phyloP scores from a whole-genome alignment of 92 coral and sea anemone genomes.

The Porites cylindrica region DNA sequence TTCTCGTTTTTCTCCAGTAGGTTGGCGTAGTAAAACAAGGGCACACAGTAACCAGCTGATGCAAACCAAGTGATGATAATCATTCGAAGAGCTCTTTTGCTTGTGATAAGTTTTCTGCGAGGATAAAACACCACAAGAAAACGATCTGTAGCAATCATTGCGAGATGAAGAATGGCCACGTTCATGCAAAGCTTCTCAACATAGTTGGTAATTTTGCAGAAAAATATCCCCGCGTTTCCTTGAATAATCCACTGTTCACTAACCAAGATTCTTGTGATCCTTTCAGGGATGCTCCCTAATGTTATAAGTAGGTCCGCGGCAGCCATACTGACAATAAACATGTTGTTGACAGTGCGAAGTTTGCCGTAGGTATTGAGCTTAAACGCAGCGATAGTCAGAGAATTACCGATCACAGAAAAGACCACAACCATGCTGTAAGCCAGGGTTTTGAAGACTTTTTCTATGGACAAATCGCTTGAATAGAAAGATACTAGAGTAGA shows the following conservation, averaged over 20 bases:
- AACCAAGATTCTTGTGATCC: conserved; percentile 60
- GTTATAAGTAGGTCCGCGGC: conserved; percentile 62
- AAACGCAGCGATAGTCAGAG: conserved; percentile 57
- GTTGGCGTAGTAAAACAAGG: conserved; percentile 60
- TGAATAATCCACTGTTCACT: conserved; percentile 57
- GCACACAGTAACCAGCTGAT: conserved; percentile 56
- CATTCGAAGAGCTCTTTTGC: conserved; percentile 38
- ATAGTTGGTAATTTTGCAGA: conserved; percentile 68
- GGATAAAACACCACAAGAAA: conserved; percentile 69
- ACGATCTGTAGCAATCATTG: conserved; percentile 68
- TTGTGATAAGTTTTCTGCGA: conserved; percentile 60
- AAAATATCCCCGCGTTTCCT: conserved; percentile 47
- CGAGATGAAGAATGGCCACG: conserved; percentile 68
- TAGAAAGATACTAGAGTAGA: background rate
- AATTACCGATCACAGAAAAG: conserved; percentile 61
- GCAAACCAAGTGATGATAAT: conserved; percentile 52
- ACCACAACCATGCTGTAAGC: conserved; percentile 46
- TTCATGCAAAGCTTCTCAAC: conserved; percentile 70
- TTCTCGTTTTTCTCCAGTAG: conserved; percentile 26
- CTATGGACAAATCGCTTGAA: conserved; percentile 18
- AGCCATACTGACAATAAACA: conserved; percentile 72
- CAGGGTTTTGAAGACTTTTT: conserved; percentile 33
- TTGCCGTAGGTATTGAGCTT: conserved; percentile 61
- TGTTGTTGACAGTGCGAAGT: conserved; percentile 69
- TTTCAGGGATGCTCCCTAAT: conserved; percentile 66